Base-by-base conservation (phyloP, 2,113 vertebrate species). In the Reinhardtius hippoglossoides region DNA sequence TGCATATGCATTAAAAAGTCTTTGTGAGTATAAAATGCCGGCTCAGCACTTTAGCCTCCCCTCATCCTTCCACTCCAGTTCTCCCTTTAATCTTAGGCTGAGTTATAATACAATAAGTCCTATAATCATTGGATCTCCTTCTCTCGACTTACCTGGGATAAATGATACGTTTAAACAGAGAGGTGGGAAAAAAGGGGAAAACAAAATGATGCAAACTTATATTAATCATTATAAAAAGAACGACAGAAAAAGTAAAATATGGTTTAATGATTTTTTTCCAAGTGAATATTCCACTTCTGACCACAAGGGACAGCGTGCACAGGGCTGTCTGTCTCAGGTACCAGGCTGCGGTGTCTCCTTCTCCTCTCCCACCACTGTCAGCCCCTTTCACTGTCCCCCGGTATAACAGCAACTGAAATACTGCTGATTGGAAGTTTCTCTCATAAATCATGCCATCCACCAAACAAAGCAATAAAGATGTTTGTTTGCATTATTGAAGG, bases 361-460 rank as follows among this genome's bases (percentile, higher is more conserved):
- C 63, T 76, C 69, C 69, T 67, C 75, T 76, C 63, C 71, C 60
- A 1, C 73, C 63, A 35, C 42, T 84, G 82, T 87, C 87, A 90
- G 86, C 81, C 79, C 18, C 66, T 84, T 88, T 89, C 80, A 73
- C 80, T 84, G 85, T 87, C 82, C 86, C 81, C 80, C 88, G 81
- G 81, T 24, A 16, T 84, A 82, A 83, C 63, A 18, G 90, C 92
- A 92, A 86, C 89, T 94, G 93, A 96, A 97, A 96, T 95, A 96
- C 94, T 92, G 94, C 95, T 95, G 95, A 95, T 96, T 78, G 40
- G 95, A 94, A 82, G 93, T 95, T 94, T 96, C 92, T 89, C 92
- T 91, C 94, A 97, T 97, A 96, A 98, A 97, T 97, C 96, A 96
- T 95, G 71, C 88, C 87, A 90, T 95, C 94, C 95, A 92, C 93